Percentiles rank a stretch among this genome's conserved stretches.
phyloP scores from a whole-genome alignment of 2,888 invertebrate species.

The Nephrotoma guestfalica region DNA sequence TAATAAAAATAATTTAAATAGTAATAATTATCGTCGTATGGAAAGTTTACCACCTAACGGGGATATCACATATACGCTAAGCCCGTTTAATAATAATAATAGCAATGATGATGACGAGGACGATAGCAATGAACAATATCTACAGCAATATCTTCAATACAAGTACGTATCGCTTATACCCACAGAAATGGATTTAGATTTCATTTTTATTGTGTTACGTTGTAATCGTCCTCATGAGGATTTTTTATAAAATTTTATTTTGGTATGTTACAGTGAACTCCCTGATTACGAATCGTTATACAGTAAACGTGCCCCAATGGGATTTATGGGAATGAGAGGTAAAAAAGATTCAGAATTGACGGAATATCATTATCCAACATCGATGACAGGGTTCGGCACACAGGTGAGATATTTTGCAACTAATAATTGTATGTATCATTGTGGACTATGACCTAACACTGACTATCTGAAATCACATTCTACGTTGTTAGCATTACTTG shows the following conservation, averaged over 20 bases:
- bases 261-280: neutral
- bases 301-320: conserved; percentile 36
- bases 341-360: conserved; percentile 36
- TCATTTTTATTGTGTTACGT: too few species aligned
- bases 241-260: neutral
- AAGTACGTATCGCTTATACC: neutral
- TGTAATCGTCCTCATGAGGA: neutral
- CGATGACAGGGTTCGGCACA: neutral
- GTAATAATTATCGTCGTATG: neutral
- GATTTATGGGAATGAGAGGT: conserved; percentile 44
- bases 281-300: neutral
- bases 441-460: neutral
- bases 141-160: neutral
- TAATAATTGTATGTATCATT: neutral
- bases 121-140: neutral
- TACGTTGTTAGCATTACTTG: too few species aligned
- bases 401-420: neutral
- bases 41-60: neutral
- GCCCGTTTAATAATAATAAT: neutral
- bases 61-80: neutral
- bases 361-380: conserved; percentile 7
- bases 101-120: neutral
- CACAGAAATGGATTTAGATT: neutral
- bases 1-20: neutral
- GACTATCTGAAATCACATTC: neutral